Base-by-base conservation (phyloP, 2,888 invertebrate genomes). In the Cheilosia scutellata region DNA sequence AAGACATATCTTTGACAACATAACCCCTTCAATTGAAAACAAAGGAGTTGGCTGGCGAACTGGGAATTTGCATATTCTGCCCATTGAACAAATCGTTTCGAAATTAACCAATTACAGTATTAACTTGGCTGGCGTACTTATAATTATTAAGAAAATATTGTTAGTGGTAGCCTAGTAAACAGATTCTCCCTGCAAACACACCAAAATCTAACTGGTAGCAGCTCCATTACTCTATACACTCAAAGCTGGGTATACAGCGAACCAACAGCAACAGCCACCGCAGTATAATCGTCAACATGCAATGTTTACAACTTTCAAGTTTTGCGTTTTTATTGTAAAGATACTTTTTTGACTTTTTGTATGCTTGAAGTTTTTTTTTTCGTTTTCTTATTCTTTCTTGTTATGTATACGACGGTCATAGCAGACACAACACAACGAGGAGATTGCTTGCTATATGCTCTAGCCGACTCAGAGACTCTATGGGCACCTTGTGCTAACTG, bases 271-370 rank as follows among this genome's bases (percentile, higher is more conserved):
- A 57, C 83, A 82, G 42, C 70, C 80, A 44, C 68, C 63, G 77
- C 70, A 63, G 47, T 68, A 37, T 11, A 79, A 77, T 86, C 80
- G 77, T 82, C 82, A 82, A 77, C 82, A 82, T 82, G 86, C 77
- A 77, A 86, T 86, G 86, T 86, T 86, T 86, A 86, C 86, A 82
- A 86, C 82, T 86, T 86, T 82, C 86, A 86, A 86, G 82, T 82
- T 86, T 86, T 72, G 60, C 66, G 66, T 76, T 86, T 76, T 86
- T 66, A 62, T 63, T 75, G 60, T 62, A 72, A 2, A 44, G 55
- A 13, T 16, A 25, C 63, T 57, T 49, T 47, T 60, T 71, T 42
- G 55, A 27, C 5, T 29, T 58, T 76, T 80, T 60, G 49, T 58
- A 33, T 40, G 20, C 60, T 57, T 25, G 27, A 63, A 40, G 47